A percentile compares a stretch with the other conserved stretches of the same genome.
Conservation (phyloP, 1,140 invertebrate species). For the Camponotus pennsylvanicus region DNA sequence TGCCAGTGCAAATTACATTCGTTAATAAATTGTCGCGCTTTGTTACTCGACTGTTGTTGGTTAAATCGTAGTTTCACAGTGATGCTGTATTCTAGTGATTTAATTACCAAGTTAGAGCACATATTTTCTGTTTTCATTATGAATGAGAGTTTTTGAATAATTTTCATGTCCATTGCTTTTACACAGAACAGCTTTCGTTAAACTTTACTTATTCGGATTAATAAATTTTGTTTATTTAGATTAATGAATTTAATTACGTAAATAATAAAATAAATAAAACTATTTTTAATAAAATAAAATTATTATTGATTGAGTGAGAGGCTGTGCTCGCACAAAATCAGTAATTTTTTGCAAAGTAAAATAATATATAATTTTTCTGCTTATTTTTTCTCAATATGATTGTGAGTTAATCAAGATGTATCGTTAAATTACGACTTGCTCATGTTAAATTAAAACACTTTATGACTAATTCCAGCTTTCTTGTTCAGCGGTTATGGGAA, state of each 20-base stretch:
- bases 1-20: no score
- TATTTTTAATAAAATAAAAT: background rate
- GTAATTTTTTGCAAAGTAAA: background rate
- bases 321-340: background rate
- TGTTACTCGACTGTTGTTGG: no score
- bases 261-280: no score
- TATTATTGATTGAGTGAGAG: background rate
- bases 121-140: slow-evolving; percentile 34
- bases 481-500: background rate
- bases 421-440: background rate
- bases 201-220: background rate
- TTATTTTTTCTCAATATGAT: background rate
- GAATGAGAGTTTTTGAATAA: slow-evolving; percentile 31
- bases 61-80: no score
- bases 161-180: slow-evolving; percentile 38
- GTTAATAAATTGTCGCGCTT: no score
- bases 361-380: background rate
- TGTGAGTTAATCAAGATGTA: background rate
- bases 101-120: slow-evolving; percentile 51
- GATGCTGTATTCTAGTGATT: no score
- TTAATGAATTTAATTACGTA: slow-evolving; percentile 18
- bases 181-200: background rate
- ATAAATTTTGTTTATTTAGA: slow-evolving; percentile 7
- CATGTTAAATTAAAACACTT: no score
- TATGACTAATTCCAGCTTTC: background rate